Percentiles rank a stretch among this genome's conserved stretches.
Conservation (phyloP, 2,113 vertebrate species). For the Erythrocebus patas region DNA sequence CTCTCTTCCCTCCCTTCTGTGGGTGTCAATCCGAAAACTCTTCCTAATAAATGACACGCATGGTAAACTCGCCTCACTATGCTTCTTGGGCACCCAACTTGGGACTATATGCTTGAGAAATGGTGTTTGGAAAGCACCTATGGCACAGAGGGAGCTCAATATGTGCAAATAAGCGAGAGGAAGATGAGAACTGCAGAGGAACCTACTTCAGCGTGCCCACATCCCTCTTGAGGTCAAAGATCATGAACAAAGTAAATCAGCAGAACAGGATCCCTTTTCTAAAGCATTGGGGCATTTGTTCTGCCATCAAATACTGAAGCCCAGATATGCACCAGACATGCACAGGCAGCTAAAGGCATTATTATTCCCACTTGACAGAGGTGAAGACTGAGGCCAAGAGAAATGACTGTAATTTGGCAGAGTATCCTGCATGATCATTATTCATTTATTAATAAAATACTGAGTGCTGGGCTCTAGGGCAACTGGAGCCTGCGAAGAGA, state of each 20-base stretch:
- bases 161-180: not conserved
- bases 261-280: rapidly evolving
- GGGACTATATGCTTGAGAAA: not conserved
- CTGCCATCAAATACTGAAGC: not conserved
- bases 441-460: not conserved
- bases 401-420: not conserved
- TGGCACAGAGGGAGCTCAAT: rapidly evolving
- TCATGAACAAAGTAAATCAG: not conserved
- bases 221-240: not conserved
- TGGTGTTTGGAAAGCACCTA: not conserved
- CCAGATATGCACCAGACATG: rapidly evolving
- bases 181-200: not conserved
- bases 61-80: not conserved
- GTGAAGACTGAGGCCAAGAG: not conserved
- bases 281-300: rapidly evolving
- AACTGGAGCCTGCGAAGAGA: not conserved
- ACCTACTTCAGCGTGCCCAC: rapidly evolving
- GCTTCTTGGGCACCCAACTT: not conserved
- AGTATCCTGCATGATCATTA: rapidly evolving
- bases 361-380: not conserved
- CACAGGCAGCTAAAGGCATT: too few relatives aligned
- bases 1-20: not conserved
- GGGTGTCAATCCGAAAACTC: not conserved
- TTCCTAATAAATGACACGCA: not conserved
- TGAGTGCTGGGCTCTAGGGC: not conserved